A percentile compares a stretch with the other conserved stretches of the same genome.
phyloP scores from a whole-genome alignment of 35 echinoderm and acorn worm species.

The Lytechinus pictus region DNA sequence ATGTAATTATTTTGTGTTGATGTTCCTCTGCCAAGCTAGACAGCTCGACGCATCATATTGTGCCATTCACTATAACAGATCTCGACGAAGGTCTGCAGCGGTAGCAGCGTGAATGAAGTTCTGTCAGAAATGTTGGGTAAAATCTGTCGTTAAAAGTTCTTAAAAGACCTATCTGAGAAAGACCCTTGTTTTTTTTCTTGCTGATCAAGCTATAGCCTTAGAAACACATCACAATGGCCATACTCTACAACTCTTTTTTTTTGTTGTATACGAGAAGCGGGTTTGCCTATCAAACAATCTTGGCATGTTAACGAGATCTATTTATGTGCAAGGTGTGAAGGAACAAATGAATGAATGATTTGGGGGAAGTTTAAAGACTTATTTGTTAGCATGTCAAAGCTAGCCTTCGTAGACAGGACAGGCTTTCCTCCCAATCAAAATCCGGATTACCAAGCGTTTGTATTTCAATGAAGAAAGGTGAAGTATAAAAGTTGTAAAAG shows the following conservation, averaged over 20 bases:
- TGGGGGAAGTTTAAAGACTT: not conserved
- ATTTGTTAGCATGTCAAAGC: not conserved
- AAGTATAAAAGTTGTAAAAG: too few relatives aligned
- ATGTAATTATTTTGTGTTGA: conserved; percentile 14
- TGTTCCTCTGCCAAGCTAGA: not conserved
- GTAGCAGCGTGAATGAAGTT: too few relatives aligned
- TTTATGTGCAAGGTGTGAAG: not conserved
- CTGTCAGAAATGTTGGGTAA: too few relatives aligned
- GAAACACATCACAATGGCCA: not conserved
- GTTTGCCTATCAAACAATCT: conserved; percentile 3
- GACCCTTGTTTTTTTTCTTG: too few relatives aligned
- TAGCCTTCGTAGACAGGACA: not conserved
- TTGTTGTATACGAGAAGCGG: not conserved
- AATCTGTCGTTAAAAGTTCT: too few relatives aligned
- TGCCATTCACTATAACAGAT: not conserved
- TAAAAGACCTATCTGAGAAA: too few relatives aligned
- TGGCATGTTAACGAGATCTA: conserved; percentile 18
- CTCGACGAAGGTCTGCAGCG: too few relatives aligned
- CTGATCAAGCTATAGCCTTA: too few relatives aligned
- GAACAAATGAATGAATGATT: conserved; percentile 4
- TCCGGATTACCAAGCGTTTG: not conserved
- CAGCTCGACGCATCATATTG: not conserved
- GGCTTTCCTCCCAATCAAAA: not conserved
- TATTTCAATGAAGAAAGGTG: not conserved
- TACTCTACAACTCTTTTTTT: not conserved